phyloP scores from a whole-genome alignment of 2,797 vertebrate species.

The Chrysolophus pictus region DNA sequence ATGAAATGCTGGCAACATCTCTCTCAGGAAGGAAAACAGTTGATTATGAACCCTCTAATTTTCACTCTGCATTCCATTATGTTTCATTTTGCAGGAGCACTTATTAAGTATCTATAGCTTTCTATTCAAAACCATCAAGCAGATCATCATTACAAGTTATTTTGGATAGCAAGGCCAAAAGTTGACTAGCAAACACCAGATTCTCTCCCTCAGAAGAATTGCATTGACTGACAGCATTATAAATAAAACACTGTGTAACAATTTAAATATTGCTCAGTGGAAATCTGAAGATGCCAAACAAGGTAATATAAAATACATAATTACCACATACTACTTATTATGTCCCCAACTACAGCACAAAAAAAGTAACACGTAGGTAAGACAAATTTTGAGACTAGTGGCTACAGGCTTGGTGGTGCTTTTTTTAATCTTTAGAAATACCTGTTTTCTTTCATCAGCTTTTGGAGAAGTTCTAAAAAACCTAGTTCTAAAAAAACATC shows the following conservation, averaged over 20 bases:
- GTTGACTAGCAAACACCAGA: slow-evolving; percentile 13
- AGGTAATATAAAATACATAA: neutral
- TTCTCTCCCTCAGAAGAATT: slow-evolving; percentile 1
- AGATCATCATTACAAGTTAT: neutral
- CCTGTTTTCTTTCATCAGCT: neutral
- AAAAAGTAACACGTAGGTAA: neutral
- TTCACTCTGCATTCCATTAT: neutral
- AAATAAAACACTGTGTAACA: slow-evolving; percentile 28
- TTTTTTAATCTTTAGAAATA: neutral
- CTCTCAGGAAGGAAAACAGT: neutral
- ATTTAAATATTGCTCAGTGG: neutral
- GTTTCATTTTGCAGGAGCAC: neutral
- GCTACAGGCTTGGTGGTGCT: neutral
- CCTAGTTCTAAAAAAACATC: no score
- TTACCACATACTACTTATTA: neutral
- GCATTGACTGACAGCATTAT: slow-evolving; percentile 16
- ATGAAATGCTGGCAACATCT: neutral
- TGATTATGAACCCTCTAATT: neutral
- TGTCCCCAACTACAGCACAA: neutral
- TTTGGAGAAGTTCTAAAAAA: neutral
- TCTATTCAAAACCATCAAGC: neutral
- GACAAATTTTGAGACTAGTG: neutral
- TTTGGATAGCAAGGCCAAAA: neutral
- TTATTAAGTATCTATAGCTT: neutral
- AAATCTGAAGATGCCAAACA: slow-evolving; percentile 8